Evolutionary conservation across 2,113 vertebrate genomes (phyloP), one percentile per base, ranked within the genome.

Genomic region (Eonycteris spelaea): DNA sequence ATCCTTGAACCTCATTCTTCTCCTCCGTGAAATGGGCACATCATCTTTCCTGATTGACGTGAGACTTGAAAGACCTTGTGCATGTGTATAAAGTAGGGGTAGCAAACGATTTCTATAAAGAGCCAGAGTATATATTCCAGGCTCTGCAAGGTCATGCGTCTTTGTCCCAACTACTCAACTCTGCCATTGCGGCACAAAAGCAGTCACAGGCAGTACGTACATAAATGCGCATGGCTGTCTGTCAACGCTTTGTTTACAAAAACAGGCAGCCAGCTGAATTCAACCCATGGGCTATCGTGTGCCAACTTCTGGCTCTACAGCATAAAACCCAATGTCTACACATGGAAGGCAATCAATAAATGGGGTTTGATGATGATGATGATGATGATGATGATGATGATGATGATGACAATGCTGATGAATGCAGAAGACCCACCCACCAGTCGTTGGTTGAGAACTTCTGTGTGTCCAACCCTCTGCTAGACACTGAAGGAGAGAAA

Each of bases 321-420:
- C 61, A 24, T 40, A 6, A 79, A 73, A 28, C 5, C 63, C 67
- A 21, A 2, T 8, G 74, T 38, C 55, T 45, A 12, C 24, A 48
- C 14, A 7, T 7, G 33, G 13, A 75, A 61, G 63, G 45, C 63
- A 78, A 24, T 18, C 15, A 10, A 1, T 26, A 10, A 14, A 3
- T 6, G 21, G 71, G 28, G 15, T 13, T 70, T 19, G 24, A 55
- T 0, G 7, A 6, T 2, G 43, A 18, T 0, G 28, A 19, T 94
- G 59, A 55, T 19, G 22, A 55, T 0, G 7, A 6, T 48, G 48
- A 48, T 91, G 16, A 19, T 94, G 59, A 57, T 15, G 24, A 55
- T 0, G 7, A 6, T 2, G 43, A 15, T 0, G n/a, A 6, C 11
- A 11, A n/a, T 0, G 7, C 8, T 40, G n/a, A 22, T 0, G 4